phyloP scores from a whole-genome alignment of 2,888 invertebrate genomes.

The Criorhina ranunculi region DNA sequence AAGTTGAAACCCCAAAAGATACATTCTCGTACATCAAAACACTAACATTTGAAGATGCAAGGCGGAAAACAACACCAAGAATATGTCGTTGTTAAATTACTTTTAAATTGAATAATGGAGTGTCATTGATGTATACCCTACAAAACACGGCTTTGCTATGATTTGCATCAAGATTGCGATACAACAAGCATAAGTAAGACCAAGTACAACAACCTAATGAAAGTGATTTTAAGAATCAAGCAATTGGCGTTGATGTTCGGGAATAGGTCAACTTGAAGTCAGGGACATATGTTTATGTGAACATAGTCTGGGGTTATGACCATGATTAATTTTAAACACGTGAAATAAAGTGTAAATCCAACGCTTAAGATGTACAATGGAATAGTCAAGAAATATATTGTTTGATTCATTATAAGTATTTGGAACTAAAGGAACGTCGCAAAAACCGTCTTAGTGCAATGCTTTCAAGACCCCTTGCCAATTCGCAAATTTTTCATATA shows the following conservation, averaged over 20 bases:
- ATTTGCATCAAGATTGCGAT: slow-evolving; percentile 12
- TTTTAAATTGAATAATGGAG: slow-evolving; percentile 60
- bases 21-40: background rate
- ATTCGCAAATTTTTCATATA: no score
- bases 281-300: background rate
- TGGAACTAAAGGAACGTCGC: no score
- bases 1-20: background rate
- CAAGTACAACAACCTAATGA: slow-evolving; percentile 36
- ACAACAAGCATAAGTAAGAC: slow-evolving; percentile 3
- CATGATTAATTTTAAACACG: background rate
- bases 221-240: slow-evolving; percentile 38
- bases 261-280: slow-evolving; percentile 36
- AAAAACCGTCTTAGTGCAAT: no score
- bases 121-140: slow-evolving; percentile 18
- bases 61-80: background rate
- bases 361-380: no score
- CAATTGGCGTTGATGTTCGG: slow-evolving; percentile 21
- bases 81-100: slow-evolving; percentile 43
- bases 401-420: no score
- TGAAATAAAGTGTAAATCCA: no score
- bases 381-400: no score
- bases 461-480: no score
- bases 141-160: background rate
- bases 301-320: background rate
- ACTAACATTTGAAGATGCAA: background rate